Conservation (phyloP, 2,888 invertebrate species). For the Bugula neritina region DNA sequence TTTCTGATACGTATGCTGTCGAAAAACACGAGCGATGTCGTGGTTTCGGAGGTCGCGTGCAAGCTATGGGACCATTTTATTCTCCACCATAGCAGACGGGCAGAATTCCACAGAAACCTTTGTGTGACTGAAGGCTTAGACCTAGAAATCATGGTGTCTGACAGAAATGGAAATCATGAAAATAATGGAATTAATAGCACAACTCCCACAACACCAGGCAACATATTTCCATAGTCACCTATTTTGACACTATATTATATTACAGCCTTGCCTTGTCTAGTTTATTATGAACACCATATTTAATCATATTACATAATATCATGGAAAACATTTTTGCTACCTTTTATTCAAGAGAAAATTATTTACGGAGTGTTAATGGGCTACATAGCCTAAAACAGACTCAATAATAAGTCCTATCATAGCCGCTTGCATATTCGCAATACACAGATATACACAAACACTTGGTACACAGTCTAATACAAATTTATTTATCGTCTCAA, state of each 20-base stretch:
- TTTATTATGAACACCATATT: no score
- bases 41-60: conserved; percentile 30
- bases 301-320: no score
- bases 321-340: no score
- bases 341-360: no score
- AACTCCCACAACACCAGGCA: conserved; percentile 20
- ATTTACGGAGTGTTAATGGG: no score
- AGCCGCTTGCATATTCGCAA: no score
- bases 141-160: background rate
- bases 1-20: conserved; percentile 29
- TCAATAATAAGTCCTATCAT: no score
- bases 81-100: background rate
- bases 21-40: conserved; percentile 29
- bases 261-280: no score
- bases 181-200: background rate
- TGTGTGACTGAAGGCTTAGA: background rate
- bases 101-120: conserved; percentile 6
- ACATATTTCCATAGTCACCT: conserved; percentile 5
- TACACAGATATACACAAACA: no score
- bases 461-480: no score
- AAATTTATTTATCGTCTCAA: no score
- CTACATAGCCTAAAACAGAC: no score
- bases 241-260: background rate
- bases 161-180: background rate
- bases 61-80: conserved; percentile 29